These are phyloP conservation scores for Poeciliopsis presidionis DNA, from an alignment of 2,797 vertebrate genomes.

Conservation along the genomic window DNA sequence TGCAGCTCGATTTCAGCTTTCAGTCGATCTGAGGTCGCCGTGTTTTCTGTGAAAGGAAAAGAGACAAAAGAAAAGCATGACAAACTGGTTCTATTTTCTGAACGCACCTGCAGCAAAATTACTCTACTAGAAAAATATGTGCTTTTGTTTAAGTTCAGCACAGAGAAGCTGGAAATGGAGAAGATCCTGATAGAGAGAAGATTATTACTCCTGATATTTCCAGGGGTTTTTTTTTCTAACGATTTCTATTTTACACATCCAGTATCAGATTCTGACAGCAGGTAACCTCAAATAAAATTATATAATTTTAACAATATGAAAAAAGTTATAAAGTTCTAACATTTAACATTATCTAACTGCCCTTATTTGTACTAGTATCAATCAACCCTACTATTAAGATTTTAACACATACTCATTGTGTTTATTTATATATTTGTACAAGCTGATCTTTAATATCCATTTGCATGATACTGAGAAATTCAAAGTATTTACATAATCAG, in stretches of 20 bases:
- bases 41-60: background rate
- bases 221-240: background rate
- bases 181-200: background rate
- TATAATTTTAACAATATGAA: background rate
- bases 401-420: background rate
- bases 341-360: background rate
- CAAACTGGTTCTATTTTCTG: background rate
- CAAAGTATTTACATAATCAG: background rate
- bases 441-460: background rate
- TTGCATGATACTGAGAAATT: background rate
- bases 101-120: background rate
- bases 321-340: background rate
- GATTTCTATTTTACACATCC: background rate
- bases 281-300: background rate
- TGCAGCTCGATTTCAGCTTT: background rate
- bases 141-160: background rate
- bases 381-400: background rate
- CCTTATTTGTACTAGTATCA: background rate
- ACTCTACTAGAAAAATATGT: too few relatives aligned
- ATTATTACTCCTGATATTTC: background rate
- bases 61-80: background rate
- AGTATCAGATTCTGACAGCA: background rate
- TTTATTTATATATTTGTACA: background rate
- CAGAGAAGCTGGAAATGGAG: background rate
- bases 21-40: background rate